These are phyloP conservation scores for Catostylus mosaicus DNA, from an alignment of 30 jellyfish, hydroid and myxozoan genomes.

Conservation along the genomic window DNA sequence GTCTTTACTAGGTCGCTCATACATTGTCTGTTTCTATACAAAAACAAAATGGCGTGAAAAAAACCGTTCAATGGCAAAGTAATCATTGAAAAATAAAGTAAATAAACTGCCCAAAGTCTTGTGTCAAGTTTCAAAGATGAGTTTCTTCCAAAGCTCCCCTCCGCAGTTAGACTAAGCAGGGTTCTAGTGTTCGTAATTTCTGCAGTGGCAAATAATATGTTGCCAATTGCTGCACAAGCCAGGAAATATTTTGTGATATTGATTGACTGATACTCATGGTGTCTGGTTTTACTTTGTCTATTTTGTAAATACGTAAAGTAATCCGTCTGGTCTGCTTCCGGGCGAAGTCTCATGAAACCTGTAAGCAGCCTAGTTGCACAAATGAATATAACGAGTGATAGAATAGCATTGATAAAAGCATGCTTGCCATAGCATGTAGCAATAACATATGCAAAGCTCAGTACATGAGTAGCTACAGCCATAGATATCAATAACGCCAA, in stretches of 20 bases:
- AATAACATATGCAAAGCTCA: slow-evolving; percentile 1
- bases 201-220: not conserved
- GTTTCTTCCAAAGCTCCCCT: not conserved
- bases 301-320: not conserved
- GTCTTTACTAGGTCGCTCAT: not conserved
- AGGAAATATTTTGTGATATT: not conserved
- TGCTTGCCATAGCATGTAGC: slow-evolving; percentile 17
- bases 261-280: not conserved
- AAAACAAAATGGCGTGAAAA: not conserved
- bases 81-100: slow-evolving; percentile 7
- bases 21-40: not conserved
- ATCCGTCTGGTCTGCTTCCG: not conserved
- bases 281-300: not conserved
- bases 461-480: not conserved
- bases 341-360: not conserved
- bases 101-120: not conserved
- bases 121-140: not conserved
- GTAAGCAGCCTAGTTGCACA: not conserved
- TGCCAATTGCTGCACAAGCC: not conserved
- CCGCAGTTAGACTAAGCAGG: not conserved
- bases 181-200: not conserved
- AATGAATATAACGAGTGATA: not conserved
- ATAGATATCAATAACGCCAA: not conserved
- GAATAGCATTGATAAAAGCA: not conserved
- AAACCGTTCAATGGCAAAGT: not conserved